A percentile compares a stretch with the other conserved stretches of the same genome.
phyloP scores from a whole-genome alignment of 2,113 vertebrate species.

The Haemorhous mexicanus region DNA sequence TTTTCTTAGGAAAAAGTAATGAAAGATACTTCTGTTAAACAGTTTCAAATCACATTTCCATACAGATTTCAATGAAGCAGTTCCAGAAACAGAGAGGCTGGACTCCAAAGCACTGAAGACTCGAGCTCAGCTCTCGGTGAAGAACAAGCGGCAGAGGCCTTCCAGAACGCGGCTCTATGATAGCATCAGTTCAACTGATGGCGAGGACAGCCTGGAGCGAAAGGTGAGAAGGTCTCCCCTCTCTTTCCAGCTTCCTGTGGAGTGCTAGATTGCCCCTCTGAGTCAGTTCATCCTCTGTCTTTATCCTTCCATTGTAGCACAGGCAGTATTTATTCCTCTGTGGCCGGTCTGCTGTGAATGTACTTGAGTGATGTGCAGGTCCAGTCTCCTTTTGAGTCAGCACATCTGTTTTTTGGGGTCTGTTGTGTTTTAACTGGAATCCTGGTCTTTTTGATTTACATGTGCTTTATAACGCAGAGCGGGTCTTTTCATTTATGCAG shows the following conservation, averaged over 20 bases:
- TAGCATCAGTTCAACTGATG: constrained; percentile 83
- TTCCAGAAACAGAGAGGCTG: constrained; percentile 77
- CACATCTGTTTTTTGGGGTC: not conserved
- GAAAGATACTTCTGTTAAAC: not conserved
- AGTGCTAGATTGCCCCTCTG: not conserved
- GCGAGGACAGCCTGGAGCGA: constrained; percentile 82
- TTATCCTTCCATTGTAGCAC: not conserved
- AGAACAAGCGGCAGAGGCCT: constrained; percentile 77
- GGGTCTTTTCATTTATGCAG: not conserved
- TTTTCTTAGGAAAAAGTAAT: not conserved
- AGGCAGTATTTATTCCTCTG: constrained; percentile 8
- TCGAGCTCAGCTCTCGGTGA: constrained; percentile 77
- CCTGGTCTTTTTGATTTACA: not conserved
- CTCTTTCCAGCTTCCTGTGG: not conserved
- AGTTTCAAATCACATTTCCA: not conserved
- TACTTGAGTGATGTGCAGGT: not conserved
- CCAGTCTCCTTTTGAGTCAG: not conserved
- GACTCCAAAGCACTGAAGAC: constrained; percentile 81
- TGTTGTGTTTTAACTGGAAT: not conserved
- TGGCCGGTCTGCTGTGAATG: not conserved
- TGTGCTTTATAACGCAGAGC: not conserved
- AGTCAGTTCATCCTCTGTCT: not conserved
- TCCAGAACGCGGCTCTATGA: constrained; percentile 74
- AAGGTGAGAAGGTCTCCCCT: constrained; percentile 72
- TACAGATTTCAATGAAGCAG: constrained; percentile 77